Conservation (phyloP, 64 coral and sea anemone genomes). For the Hydrozoanthus tunicans region DNA sequence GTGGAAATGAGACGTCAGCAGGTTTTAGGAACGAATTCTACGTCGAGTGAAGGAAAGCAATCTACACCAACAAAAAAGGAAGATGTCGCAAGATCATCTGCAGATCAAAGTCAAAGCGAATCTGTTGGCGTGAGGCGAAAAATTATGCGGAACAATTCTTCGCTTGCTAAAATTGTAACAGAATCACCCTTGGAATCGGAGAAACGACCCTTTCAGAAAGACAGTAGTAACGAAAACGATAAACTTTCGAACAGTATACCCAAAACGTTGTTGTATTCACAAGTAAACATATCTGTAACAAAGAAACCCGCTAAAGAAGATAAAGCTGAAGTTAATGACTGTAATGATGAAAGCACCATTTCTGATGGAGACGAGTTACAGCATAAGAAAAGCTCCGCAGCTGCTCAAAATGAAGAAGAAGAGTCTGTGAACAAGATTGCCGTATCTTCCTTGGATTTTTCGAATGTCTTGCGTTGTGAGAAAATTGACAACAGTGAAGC, state of each 20-base stretch:
- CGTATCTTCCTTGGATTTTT: not conserved
- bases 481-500: not conserved
- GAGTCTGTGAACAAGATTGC: not conserved
- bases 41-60: not conserved
- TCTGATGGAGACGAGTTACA: not conserved
- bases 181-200: not conserved
- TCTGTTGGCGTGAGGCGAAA: not conserved
- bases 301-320: not conserved
- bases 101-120: not conserved
- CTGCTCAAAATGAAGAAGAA: not conserved
- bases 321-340: not conserved
- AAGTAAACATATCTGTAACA: not conserved
- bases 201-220: not conserved
- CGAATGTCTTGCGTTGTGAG: not conserved
- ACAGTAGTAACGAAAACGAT: not conserved
- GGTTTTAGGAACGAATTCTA: not conserved
- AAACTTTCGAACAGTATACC: not conserved
- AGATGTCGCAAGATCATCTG: not conserved
- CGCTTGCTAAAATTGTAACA: not conserved
- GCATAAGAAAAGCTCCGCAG: not conserved
- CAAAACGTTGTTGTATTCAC: not conserved
- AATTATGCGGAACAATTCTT: not conserved
- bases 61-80: not conserved
- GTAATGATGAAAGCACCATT: not conserved
- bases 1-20: constrained; percentile 22